Conservation (phyloP, 2,113 vertebrate species). For the Macrotus californicus region DNA sequence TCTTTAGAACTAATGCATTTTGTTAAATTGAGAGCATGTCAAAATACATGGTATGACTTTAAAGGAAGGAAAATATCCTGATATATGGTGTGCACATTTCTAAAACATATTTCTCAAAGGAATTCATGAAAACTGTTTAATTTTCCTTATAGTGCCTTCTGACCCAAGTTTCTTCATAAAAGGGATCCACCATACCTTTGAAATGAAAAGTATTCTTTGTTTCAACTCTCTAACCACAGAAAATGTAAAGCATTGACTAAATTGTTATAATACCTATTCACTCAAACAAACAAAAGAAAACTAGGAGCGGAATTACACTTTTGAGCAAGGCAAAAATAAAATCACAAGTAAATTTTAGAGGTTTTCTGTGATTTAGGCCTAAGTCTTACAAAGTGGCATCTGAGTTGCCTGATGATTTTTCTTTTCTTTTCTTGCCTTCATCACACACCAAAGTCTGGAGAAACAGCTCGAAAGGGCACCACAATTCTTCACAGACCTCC, state of each 20-base stretch:
- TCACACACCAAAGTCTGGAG: not conserved
- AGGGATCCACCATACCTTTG: not conserved
- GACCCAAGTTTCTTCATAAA: not conserved
- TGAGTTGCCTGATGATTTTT: not conserved
- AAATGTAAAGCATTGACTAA: not conserved
- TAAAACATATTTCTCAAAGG: conserved; percentile 34
- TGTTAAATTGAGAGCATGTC: not conserved
- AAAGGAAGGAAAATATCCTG: conserved; percentile 32
- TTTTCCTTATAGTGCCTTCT: conserved; percentile 20
- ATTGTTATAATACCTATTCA: not conserved
- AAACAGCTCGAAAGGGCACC: not conserved
- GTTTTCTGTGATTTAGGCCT: not conserved
- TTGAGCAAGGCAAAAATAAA: conserved; percentile 18
- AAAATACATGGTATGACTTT: not conserved
- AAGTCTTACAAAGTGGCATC: not conserved
- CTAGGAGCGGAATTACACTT: not conserved
- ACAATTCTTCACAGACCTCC: not conserved
- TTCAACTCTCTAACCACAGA: not conserved
- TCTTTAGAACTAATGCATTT: conserved; percentile 21
- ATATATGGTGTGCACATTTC: not conserved
- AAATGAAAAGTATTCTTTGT: not conserved
- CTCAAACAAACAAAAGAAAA: not conserved
- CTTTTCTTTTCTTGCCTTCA: not conserved
- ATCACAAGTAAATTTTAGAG: conserved; percentile 6
- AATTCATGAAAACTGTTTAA: conserved; percentile 27